Percentiles rank a stretch among this genome's conserved stretches.
These are phyloP conservation scores for Alcedo atthis DNA, from an alignment of 2,797 vertebrate genomes.

Conservation along the genomic window DNA sequence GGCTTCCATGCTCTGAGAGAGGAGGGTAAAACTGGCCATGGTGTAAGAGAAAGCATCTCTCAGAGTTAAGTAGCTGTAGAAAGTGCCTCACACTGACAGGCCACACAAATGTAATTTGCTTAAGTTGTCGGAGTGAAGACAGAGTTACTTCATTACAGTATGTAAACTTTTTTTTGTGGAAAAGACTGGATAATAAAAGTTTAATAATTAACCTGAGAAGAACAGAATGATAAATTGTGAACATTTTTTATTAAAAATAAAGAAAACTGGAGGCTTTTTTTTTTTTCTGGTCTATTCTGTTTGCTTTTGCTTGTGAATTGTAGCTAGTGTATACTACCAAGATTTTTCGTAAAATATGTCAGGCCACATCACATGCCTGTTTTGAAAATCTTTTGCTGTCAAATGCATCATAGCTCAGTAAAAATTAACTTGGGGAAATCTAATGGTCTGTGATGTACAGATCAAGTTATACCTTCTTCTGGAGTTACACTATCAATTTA, in stretches of 20 bases:
- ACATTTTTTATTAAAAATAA: not conserved
- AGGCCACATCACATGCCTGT: not conserved
- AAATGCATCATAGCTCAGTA: not conserved
- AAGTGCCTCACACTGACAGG: not conserved
- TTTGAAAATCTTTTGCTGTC: not conserved
- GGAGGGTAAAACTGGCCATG: not conserved
- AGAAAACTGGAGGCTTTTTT: accelerated
- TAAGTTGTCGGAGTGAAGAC: not conserved
- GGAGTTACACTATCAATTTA: not conserved
- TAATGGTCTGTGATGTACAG: not conserved
- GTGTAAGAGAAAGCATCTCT: not conserved
- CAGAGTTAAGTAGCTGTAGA: not conserved
- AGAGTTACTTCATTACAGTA: not conserved
- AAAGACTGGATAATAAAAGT: not conserved
- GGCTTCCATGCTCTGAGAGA: not conserved
- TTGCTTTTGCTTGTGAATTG: not conserved
- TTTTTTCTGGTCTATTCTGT: not conserved
- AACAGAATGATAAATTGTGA: not conserved
- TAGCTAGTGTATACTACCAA: not conserved
- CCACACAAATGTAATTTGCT: not conserved
- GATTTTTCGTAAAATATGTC: not conserved
- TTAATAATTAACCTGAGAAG: not conserved
- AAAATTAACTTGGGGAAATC: not conserved
- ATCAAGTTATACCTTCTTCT: not conserved
- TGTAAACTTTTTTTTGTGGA: not conserved